Percentiles rank a stretch among this genome's conserved stretches.
Evolutionary conservation across 2,797 vertebrate species (phyloP).

Genomic region (Anabas testudineus): DNA sequence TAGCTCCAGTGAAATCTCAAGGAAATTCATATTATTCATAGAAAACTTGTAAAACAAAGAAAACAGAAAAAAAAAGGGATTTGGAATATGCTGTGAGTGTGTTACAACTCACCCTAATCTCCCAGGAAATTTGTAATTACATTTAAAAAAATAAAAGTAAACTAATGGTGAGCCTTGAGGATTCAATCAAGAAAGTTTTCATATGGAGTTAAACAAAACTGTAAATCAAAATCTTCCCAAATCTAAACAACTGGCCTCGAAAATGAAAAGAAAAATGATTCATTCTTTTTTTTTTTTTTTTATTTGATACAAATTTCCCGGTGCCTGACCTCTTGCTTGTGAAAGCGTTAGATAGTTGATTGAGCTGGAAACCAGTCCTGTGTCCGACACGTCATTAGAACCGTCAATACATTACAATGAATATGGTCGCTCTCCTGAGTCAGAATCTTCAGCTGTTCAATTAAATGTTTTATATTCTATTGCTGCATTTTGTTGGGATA

Average conservation of each 20-base stretch:
- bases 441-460: conserved; percentile 36
- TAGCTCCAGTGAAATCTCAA: conserved; percentile 1
- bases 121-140: neutral
- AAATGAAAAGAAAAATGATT: too few species aligned
- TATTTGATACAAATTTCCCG: conserved; percentile 12
- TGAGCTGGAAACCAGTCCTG: conserved; percentile 67
- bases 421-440: conserved; percentile 21
- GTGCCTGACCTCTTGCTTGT: conserved; percentile 52
- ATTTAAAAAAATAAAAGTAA: neutral
- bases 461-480: conserved; percentile 5
- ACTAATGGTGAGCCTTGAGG: neutral
- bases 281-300: too few species aligned
- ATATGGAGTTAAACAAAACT: neutral
- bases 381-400: conserved; percentile 44
- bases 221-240: too few species aligned
- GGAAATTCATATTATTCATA: neutral
- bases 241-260: too few species aligned
- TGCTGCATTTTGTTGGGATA: neutral
- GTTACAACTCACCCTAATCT: neutral
- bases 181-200: neutral
- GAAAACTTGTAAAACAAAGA: too few species aligned
- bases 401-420: conserved; percentile 46
- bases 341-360: conserved; percentile 68
- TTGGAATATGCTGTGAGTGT: too few species aligned
- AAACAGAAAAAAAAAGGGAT: neutral